Evolutionary conservation across 2,113 vertebrate genomes (phyloP), one percentile per base, ranked within the genome.

Genomic region (Paratilapia polleni): DNA sequence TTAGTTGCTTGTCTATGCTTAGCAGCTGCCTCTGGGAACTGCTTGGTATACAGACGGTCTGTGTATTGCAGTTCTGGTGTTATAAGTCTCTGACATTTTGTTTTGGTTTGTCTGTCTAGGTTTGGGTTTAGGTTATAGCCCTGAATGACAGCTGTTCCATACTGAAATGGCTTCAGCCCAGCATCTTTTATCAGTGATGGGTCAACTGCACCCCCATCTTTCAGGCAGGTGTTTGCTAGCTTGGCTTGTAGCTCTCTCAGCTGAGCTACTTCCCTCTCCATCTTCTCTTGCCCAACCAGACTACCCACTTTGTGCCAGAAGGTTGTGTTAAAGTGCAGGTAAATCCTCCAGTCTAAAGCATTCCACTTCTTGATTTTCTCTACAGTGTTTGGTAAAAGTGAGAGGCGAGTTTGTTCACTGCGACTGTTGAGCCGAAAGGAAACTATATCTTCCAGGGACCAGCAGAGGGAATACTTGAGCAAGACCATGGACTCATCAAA

Each of bases 401-500:
- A 22, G 8, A 87, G 77, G 5, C 96, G 84, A 0, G 93, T 92
- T 52, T 31, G 43, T 13, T 76, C 64, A 66, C 94, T 97, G 70
- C 97, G 96, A 64, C 93, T 91, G 86, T 97, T 98, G 47, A 98
- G 89, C 80, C 92, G 95, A 70, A 98, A 98, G 77, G 96, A 96
- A 64, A 95, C 88, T 9, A 98, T 93, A 0, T 98, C 97, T 28
- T 98, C 97, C 74, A 97, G 85, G 10, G 91, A 93, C 98, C 97
- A 98, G 93, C 96, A 97, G 84, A 98, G 95, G 8, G 47, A 2
- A 0, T 90, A 94, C 84, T 94, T 97, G 78, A 98, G 89, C 90
- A 98, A 92, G 83, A 98, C 91, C 97, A 97, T 93, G 5, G 97
- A 98, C 92, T 98, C 97, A 4, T 98, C 97, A 17, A 98, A 98